These are phyloP conservation scores for Carapus acus DNA, from an alignment of 2,797 vertebrate genomes.

Conservation along the genomic window DNA sequence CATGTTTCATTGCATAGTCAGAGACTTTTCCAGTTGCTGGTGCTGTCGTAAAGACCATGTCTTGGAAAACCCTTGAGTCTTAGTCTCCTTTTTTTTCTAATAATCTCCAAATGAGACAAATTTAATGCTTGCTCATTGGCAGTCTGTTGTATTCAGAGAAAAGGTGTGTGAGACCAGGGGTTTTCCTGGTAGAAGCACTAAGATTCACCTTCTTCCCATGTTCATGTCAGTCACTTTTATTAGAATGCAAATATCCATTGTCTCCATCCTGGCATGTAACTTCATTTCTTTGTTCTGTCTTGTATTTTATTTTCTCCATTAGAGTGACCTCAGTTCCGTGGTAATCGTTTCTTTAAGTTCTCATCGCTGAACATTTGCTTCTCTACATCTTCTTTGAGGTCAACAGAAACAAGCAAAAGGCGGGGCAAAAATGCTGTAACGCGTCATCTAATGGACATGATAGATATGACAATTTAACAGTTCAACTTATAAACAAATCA, in stretches of 20 bases:
- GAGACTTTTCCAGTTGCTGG: conserved; percentile 32
- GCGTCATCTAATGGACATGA: too few species aligned
- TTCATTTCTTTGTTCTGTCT: conserved; percentile 85
- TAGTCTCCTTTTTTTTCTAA: not conserved
- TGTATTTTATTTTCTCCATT: conserved; percentile 99
- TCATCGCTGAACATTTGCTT: conserved; percentile 83
- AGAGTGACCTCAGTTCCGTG: conserved; percentile 99
- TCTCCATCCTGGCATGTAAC: conserved; percentile 92
- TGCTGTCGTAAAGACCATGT: conserved; percentile 28
- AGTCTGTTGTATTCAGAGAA: not conserved
- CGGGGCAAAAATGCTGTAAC: conserved; percentile 76
- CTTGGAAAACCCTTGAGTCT: conserved; percentile 40
- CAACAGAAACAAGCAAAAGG: conserved; percentile 66
- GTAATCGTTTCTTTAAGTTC: conserved; percentile 93
- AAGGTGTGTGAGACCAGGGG: conserved; percentile 26
- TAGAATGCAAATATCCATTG: conserved; percentile 57
- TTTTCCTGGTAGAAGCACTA: conserved; percentile 36
- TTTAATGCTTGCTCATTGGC: too few species aligned
- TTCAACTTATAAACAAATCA: too few species aligned
- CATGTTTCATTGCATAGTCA: conserved; percentile 41
- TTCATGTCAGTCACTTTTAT: conserved; percentile 47
- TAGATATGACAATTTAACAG: too few species aligned
- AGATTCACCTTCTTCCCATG: conserved; percentile 32
- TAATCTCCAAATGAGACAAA: too few species aligned
- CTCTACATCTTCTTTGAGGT: conserved; percentile 67